These are phyloP conservation scores for Dendrolimus pini DNA, from an alignment of 2,888 invertebrate genomes.

Conservation along the genomic window DNA sequence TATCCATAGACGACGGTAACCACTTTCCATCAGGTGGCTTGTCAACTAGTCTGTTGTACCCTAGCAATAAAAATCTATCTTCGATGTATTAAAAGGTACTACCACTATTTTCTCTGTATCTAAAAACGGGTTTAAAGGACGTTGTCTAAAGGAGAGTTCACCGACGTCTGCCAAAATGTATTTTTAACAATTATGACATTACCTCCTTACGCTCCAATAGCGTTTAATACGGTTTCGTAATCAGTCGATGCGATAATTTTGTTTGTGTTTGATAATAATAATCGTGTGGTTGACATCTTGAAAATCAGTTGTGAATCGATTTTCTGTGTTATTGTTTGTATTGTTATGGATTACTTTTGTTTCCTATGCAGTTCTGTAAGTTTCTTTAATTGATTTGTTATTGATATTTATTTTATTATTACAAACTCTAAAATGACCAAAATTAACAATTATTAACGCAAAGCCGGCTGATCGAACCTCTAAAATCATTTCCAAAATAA, in stretches of 20 bases:
- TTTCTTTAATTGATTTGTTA: conserved; percentile 3
- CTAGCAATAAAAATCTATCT: too few species aligned
- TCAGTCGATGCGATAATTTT: background rate
- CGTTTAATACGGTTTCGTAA: background rate
- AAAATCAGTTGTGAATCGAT: conserved; percentile 24
- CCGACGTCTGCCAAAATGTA: background rate
- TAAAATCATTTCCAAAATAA: too few species aligned
- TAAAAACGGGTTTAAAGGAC: background rate
- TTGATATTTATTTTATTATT: background rate
- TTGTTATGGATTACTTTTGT: conserved; percentile 33
- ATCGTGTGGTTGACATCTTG: background rate
- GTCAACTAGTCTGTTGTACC: too few species aligned
- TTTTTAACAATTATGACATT: background rate
- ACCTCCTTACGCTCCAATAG: background rate
- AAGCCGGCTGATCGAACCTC: too few species aligned
- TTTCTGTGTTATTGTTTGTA: conserved; percentile 24
- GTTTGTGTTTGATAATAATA: background rate
- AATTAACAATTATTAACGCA: too few species aligned
- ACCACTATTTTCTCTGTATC: too few species aligned
- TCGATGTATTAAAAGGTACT: too few species aligned
- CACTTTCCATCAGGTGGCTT: too few species aligned
- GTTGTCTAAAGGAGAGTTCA: background rate
- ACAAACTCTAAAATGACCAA: too few species aligned
- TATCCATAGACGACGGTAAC: too few species aligned
- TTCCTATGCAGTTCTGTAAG: conserved; percentile 17